Conservation (phyloP, 1,140 invertebrate genomes). For the Saccostrea echinata region DNA sequence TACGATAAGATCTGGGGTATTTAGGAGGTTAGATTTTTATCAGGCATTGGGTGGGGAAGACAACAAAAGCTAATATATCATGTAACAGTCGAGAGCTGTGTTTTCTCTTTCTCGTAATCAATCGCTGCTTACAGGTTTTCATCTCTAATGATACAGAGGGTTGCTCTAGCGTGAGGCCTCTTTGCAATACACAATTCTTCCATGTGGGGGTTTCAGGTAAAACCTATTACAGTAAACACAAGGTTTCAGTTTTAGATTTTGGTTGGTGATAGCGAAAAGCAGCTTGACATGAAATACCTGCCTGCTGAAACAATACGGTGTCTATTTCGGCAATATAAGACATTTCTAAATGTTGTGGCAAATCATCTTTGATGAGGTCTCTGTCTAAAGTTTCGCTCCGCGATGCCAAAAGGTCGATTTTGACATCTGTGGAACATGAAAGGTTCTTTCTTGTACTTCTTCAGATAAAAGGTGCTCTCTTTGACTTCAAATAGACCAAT, state of each 20-base stretch:
- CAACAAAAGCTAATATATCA: conserved; percentile 15
- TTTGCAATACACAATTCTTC: conserved; percentile 1
- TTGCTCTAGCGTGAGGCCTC: not conserved
- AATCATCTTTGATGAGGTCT: not conserved
- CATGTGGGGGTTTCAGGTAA: not conserved
- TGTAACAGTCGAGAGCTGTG: conserved; percentile 15
- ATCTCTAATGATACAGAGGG: not conserved
- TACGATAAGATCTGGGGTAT: conserved; percentile 9
- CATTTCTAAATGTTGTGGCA: not conserved
- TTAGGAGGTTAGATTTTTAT: conserved; percentile 28
- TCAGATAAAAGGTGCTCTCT: not conserved
- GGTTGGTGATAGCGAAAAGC: not conserved
- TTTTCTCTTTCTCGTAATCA: conserved; percentile 31
- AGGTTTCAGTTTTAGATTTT: not conserved
- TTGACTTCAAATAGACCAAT: too few relatives aligned
- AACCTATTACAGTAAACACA: not conserved
- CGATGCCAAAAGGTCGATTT: not conserved
- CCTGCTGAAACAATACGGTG: conserved; percentile 1
- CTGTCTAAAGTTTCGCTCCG: not conserved
- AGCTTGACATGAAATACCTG: not conserved
- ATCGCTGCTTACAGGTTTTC: conserved; percentile 27
- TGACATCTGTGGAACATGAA: not conserved
- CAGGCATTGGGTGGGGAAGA: not conserved
- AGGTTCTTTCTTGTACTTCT: not conserved
- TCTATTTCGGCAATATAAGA: not conserved